These are phyloP conservation scores for Pseudorasbora parva DNA, from an alignment of 2,113 vertebrate genomes.

Conservation along the genomic window DNA sequence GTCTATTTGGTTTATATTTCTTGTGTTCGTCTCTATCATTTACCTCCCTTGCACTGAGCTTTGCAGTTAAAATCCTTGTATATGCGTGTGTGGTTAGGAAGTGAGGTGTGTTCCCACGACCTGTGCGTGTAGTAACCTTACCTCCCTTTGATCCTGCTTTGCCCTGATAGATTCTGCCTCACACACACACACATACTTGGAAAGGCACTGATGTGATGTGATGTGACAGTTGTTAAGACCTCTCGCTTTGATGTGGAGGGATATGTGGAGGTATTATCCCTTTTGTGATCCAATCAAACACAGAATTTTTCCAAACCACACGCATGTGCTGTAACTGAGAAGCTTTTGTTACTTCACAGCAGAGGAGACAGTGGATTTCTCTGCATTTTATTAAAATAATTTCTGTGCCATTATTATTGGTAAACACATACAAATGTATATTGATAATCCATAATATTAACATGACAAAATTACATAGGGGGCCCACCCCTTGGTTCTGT, in stretches of 20 bases:
- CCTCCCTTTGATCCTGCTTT: constrained; percentile 56
- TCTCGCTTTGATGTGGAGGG: constrained; percentile 55
- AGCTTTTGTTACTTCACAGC: constrained; percentile 7
- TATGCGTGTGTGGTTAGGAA: constrained; percentile 38
- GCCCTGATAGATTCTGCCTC: constrained; percentile 26
- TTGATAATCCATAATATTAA: no score
- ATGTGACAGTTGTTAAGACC: constrained; percentile 59
- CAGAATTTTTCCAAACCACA: constrained; percentile 37
- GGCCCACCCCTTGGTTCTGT: no score
- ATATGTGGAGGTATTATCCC: constrained; percentile 59
- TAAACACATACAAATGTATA: no score
- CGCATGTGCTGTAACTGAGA: constrained; percentile 33
- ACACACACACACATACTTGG: constrained; percentile 4
- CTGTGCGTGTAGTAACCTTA: constrained; percentile 55
- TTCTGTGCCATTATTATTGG: not conserved
- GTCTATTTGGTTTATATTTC: not conserved
- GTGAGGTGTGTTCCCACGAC: constrained; percentile 54
- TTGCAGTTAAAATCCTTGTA: constrained; percentile 10
- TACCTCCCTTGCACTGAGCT: not conserved
- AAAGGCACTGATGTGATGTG: constrained; percentile 57
- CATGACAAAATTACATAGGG: no score
- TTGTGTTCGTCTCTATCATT: not conserved
- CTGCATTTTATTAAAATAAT: not conserved
- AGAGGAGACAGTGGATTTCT: not conserved
- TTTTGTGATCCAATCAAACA: constrained; percentile 49